Percentiles rank a stretch among this genome's conserved stretches.
phyloP scores from a whole-genome alignment of 2,797 vertebrate genomes.

The Liasis olivaceus region DNA sequence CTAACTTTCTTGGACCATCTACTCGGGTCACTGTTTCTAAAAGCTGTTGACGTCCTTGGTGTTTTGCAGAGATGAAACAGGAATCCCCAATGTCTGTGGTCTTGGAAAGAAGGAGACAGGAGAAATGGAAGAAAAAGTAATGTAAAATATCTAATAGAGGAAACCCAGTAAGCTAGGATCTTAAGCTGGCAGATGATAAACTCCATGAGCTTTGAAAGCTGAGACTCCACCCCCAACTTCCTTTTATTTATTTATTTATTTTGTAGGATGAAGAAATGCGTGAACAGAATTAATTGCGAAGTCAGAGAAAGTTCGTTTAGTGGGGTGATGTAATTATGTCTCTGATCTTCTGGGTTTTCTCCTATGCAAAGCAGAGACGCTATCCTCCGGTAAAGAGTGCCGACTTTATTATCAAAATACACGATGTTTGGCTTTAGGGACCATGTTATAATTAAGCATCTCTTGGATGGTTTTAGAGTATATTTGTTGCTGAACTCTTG shows the following conservation, averaged over 20 bases:
- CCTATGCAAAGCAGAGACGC: constrained; percentile 17
- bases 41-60: background rate
- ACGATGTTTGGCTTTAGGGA: constrained; percentile 44
- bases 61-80: background rate
- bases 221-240: background rate
- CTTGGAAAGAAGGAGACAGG: background rate
- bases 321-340: constrained; percentile 2
- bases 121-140: background rate
- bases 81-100: background rate
- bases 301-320: constrained; percentile 26
- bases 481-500: constrained; percentile 55
- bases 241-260: too few species aligned
- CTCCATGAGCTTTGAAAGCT: constrained; percentile 6
- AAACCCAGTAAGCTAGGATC: fast-evolving
- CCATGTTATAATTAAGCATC: constrained; percentile 55
- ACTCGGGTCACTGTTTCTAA: background rate
- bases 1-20: background rate
- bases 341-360: constrained; percentile 11
- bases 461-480: constrained; percentile 47
- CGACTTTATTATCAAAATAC: constrained; percentile 51
- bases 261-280: constrained; percentile 2
- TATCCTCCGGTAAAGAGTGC: constrained; percentile 32
- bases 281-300: constrained; percentile 23
- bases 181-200: background rate
- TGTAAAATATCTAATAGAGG: background rate